A percentile compares a stretch with the other conserved stretches of the same genome.
Conservation (phyloP, 2,888 invertebrate species). For the Hirtodrosophila confusa region DNA sequence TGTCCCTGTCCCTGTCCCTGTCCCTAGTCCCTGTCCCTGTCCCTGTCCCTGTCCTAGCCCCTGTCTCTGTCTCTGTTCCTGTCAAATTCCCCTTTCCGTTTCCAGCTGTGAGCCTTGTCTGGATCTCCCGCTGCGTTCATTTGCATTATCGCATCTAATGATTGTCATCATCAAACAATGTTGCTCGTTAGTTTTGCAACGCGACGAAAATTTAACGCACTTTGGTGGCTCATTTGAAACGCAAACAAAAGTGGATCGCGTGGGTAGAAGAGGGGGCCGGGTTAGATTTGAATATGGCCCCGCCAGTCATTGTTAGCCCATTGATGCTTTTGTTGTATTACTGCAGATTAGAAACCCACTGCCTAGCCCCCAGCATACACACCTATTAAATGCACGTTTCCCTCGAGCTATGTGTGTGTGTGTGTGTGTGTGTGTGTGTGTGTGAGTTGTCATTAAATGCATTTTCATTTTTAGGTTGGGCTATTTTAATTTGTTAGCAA, state of each 20-base stretch:
- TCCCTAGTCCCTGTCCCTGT: too few species aligned
- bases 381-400: slow-evolving; percentile 29
- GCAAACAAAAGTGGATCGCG: slow-evolving; percentile 30
- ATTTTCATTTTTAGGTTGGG: slow-evolving; percentile 54
- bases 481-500: slow-evolving; percentile 54
- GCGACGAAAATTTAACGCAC: slow-evolving; percentile 43
- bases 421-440: slow-evolving; percentile 2
- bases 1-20: background rate
- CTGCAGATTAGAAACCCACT: slow-evolving; percentile 10
- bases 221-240: slow-evolving; percentile 37
- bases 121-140: slow-evolving; percentile 60
- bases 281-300: slow-evolving; percentile 3
- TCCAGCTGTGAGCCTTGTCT: slow-evolving; percentile 6
- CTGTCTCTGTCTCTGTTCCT: background rate
- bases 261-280: background rate
- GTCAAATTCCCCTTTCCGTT: background rate
- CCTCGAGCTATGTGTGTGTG: background rate
- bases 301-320: slow-evolving; percentile 27
- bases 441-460: slow-evolving; percentile 47
- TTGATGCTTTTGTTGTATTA: slow-evolving; percentile 31
- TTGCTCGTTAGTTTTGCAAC: slow-evolving; percentile 71
- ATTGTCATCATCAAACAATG: slow-evolving; percentile 79
- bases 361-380: background rate
- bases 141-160: slow-evolving; percentile 82
- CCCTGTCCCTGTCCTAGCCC: background rate